Evolutionary conservation across 1,140 invertebrate species (phyloP), one percentile per base, ranked within the genome.

Genomic region (Drosophila gunungcola): DNA sequence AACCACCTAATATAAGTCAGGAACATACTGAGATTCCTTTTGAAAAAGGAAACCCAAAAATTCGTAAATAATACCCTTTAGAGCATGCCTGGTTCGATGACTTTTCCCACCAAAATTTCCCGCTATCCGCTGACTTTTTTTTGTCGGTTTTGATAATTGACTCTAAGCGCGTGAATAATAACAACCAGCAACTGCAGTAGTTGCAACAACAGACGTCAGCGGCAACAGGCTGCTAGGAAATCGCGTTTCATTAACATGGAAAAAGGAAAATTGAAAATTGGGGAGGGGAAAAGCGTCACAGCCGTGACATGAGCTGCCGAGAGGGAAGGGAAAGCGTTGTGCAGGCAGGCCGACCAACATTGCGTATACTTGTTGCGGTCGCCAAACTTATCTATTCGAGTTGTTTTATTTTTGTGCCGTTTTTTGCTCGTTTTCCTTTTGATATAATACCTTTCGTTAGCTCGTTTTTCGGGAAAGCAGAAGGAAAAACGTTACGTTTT

Each of bases 141-240:
- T 64, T 56, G 74, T 54, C 51, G 56, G 64, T 60, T 72, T 77
- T 88, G 83, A 88, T 88, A 86, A 83, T 88, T 88, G 82, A 79
- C 79, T 88, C 61, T 68, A 82, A 76, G 79, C 82, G 79, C 82
- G 79, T 86, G 83, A 86, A 88, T 83, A 88, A 86, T 88, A 86
- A 83, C 82, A 76, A 76, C 64, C 82, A 88, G 73, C 81, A 80
- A 54, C 64, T 45, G 64, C 60, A 32, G 60, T 36, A 11, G 64
- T 51, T 64, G 60, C 72, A 58, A 27, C 73, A 54, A 43, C 49
- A 57, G 49, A 76, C 62, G 62, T 45, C 73, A 67, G 60, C 34
- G 52, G 39, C 42, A 32, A 27, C 61, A 54, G 46, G 38, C 74
- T 53, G 82, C 76, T 82, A 82, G 82, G 83, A 82, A 86, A 86